Evolutionary conservation across 2,888 invertebrate species (phyloP).

Genomic region (Sminthurides aquaticus): DNA sequence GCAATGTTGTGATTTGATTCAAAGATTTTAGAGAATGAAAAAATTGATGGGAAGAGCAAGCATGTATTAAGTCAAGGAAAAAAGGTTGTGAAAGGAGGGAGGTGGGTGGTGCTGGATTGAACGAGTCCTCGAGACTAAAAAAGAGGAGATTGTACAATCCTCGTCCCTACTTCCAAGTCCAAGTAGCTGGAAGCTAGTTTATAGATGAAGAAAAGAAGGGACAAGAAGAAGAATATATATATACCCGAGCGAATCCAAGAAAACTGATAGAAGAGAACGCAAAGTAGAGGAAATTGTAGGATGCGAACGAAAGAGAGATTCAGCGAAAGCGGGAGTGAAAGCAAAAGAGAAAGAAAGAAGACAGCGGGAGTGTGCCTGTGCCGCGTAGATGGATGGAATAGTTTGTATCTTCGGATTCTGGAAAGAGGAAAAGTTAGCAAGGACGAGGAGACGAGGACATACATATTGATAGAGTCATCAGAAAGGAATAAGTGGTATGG

Average conservation of each 20-base stretch:
- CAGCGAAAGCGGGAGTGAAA: background rate
- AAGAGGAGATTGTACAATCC: no score
- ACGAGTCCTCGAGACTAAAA: background rate
- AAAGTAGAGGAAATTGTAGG: background rate
- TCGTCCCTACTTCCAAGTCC: no score
- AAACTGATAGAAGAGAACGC: no score
- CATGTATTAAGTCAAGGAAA: background rate
- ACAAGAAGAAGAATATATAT: background rate
- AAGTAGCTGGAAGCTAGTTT: no score
- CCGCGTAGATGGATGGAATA: background rate
- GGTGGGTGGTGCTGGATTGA: background rate
- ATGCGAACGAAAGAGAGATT: background rate
- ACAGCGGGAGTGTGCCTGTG: background rate
- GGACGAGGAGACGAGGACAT: background rate
- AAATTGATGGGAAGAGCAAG: background rate
- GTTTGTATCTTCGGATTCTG: background rate
- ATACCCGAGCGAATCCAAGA: background rate
- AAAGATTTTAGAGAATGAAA: background rate
- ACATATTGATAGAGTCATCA: constrained; percentile 23
- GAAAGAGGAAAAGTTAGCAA: background rate
- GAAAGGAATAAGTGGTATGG: constrained; percentile 17
- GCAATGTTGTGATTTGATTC: background rate
- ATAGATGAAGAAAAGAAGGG: no score
- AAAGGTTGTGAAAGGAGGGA: background rate
- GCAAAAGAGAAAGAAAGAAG: background rate